Conservation (phyloP, 2,113 vertebrate genomes). For the Antigone vipio region DNA sequence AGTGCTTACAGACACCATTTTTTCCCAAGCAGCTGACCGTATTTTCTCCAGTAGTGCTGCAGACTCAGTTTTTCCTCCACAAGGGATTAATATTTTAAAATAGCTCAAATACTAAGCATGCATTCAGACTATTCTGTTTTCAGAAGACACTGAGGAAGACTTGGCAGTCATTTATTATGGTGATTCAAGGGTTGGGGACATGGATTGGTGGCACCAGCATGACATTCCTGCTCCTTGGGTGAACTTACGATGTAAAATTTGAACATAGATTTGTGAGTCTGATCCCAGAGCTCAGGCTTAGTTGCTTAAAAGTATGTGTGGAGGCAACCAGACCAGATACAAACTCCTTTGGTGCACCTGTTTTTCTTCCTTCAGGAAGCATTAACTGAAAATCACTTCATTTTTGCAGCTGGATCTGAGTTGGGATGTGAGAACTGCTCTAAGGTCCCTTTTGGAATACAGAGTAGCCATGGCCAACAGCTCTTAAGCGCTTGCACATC, state of each 20-base stretch:
- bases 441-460: background rate
- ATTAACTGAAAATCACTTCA: background rate
- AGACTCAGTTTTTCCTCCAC: background rate
- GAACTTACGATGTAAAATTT: background rate
- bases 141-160: background rate
- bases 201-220: background rate
- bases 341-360: background rate
- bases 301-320: background rate
- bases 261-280: background rate
- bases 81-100: background rate
- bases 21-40: background rate
- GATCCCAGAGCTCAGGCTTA: background rate
- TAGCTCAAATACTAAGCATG: background rate
- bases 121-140: background rate
- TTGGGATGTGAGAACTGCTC: background rate
- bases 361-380: background rate
- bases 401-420: background rate
- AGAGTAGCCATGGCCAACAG: background rate
- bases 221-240: background rate
- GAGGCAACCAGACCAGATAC: background rate
- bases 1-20: background rate
- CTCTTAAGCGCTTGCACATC: background rate
- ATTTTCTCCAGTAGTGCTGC: background rate
- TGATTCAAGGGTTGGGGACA: rapidly evolving
- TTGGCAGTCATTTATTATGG: background rate